Evolutionary conservation across 2,113 vertebrate species (phyloP), one percentile per base, ranked within the genome.

Genomic region (Pelecanoides urinatrix): DNA sequence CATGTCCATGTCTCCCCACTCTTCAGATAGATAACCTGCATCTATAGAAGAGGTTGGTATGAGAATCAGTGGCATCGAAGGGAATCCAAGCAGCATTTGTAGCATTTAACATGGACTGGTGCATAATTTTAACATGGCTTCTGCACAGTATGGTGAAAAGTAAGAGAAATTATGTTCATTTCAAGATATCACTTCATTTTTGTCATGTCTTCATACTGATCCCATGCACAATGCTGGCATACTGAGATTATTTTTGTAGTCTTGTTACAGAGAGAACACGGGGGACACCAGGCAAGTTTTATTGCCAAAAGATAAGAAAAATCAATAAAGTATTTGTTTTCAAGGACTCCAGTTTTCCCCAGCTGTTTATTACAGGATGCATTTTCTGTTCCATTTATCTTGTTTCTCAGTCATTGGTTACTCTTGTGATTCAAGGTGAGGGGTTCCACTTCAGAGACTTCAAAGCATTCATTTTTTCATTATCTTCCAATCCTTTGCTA

Each of bases 331-430:
- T 47, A 42, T 49, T 66, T 74, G 6, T 50, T 83, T 91, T 68
- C 80, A 94, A 84, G 42, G 71, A 61, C 62, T 71, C 29, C 21
- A 36, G 17, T 42, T 90, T 67, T 79, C 23, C 49, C 47, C 36
- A 62, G 53, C 23, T 90, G 40, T 73, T 94, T 90, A 73, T 58
- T 79, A 27, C 67, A 73, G 67, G 20, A 90, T n/a, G 16, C 27
- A 55, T 94, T 88, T 82, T 81, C 74, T 76, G n/a, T 83, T 88
- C 68, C 13, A 23, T 53, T 75, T 91, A 26, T 36, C n/a, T 81
- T 86, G 29, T 73, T 94, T 72, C 79, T 91, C 75, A 79, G 23
- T 44, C 49, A 76, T 3, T 75, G 18, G 53, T 53, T 87, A 68
- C 8, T 30, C 36, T 52, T 84, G 22, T 59, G 32, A 85, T 62